These are phyloP conservation scores for Theristus sp. DNA, from an alignment of 2,888 invertebrate genomes.

Conservation along the genomic window DNA sequence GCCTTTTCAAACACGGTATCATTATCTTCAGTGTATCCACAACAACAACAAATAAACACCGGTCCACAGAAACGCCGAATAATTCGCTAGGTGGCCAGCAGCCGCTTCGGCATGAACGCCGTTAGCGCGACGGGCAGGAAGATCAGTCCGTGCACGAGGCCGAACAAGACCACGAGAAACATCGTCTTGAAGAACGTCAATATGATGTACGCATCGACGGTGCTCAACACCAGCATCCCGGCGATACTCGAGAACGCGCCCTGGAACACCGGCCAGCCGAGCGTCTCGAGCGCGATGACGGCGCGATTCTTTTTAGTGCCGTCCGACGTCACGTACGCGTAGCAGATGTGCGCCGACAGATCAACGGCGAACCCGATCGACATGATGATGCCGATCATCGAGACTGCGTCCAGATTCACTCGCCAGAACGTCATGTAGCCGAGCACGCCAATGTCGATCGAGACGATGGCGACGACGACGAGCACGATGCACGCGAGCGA, in stretches of 20 bases:
- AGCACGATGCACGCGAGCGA: slow-evolving; percentile 70
- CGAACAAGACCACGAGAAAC: slow-evolving; percentile 73
- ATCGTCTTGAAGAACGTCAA: slow-evolving; percentile 87
- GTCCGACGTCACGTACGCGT: slow-evolving; percentile 72
- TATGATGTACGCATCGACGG: slow-evolving; percentile 77
- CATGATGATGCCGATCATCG: slow-evolving; percentile 89
- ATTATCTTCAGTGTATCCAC: too few species aligned
- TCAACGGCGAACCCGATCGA: slow-evolving; percentile 85
- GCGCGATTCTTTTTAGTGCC: slow-evolving; percentile 51
- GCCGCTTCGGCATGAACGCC: not conserved
- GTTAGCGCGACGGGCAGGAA: slow-evolving; percentile 45
- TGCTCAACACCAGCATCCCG: slow-evolving; percentile 58
- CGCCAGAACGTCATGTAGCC: slow-evolving; percentile 23
- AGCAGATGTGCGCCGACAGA: slow-evolving; percentile 73
- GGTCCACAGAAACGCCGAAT: too few species aligned
- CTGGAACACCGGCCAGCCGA: slow-evolving; percentile 64
- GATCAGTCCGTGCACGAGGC: slow-evolving; percentile 72
- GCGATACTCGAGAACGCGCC: slow-evolving; percentile 71
- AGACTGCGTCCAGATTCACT: slow-evolving; percentile 56
- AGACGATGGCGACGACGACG: slow-evolving; percentile 75
- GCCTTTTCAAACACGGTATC: too few species aligned
- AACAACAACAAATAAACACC: too few species aligned
- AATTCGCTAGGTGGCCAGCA: too few species aligned
- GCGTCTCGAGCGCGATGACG: slow-evolving; percentile 58
- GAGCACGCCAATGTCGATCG: slow-evolving; percentile 19